Base-by-base conservation (phyloP, 2,888 invertebrate genomes). In the Parasteatoda lunata region DNA sequence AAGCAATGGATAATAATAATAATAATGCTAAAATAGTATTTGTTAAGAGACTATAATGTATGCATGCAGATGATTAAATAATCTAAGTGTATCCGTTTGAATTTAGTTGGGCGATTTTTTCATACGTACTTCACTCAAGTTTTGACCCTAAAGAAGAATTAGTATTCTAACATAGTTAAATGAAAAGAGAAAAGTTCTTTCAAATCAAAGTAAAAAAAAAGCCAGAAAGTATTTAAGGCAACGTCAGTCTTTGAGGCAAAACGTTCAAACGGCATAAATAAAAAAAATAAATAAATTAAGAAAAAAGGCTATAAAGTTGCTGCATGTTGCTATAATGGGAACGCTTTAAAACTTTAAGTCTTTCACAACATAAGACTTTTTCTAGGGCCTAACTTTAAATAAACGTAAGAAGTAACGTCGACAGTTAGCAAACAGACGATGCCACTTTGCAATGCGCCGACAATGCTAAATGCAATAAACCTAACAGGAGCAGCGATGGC, bases 341-440 rank as follows among this genome's bases (percentile, higher is more conserved):
- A 52, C 49, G 15, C 51, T 66, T 68, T 51, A 48, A 51, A 77
- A 77, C 68, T 66, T 30, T n/a, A 54, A 15, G 30, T 30, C 65
- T 77, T 65, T 79, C 72, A 72, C 45, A 45, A 71, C 70, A 59
- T n/a, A 77, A 54, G 11, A 7, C 69, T 77, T 72, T 79, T 59
- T 49, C 9, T 5, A 48, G 4, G 15, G 6, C 9, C 48, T 47
- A 54, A 70, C 49, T 78, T 69, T 78, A 11, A 15, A 49, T 30
- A 30, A 30, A 30, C 30, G 0, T 30, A 30, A 30, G 1, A 2
- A 30, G 2, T 30, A 30, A 30, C 30, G 2, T 30, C 30, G 2
- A 30, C 30, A 30, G 30, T 2, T 30, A 0, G 2, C 30, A 30
- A 30, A 30, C 30, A 30, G 30, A 30, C 30, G 30, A 30, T 30